phyloP scores from a whole-genome alignment of 2,797 vertebrate genomes.

The Pristis pectinata region DNA sequence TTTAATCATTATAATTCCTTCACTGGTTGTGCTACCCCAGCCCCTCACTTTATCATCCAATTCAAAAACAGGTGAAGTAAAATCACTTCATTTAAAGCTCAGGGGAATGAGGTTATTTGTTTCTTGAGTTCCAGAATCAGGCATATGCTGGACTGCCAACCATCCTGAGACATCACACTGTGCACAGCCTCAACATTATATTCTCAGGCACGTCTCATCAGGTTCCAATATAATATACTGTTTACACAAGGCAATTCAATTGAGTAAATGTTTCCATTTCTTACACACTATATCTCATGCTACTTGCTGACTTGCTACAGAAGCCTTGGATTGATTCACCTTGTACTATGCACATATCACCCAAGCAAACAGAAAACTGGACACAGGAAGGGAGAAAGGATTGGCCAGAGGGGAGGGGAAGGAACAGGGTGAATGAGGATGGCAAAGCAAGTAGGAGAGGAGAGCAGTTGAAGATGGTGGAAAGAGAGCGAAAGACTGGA shows the following conservation, averaged over 20 bases:
- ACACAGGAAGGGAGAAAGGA: background rate
- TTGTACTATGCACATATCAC: background rate
- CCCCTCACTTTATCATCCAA: background rate
- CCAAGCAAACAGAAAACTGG: background rate
- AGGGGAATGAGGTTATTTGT: background rate
- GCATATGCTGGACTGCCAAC: no score
- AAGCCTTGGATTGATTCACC: background rate
- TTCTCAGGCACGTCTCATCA: background rate
- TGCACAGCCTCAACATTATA: background rate
- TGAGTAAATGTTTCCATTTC: background rate
- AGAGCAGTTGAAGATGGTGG: background rate
- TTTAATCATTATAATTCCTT: background rate
- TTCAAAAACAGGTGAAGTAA: background rate
- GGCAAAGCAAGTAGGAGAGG: background rate
- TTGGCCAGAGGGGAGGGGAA: background rate
- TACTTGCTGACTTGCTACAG: background rate
- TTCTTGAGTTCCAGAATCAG: background rate
- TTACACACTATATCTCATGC: background rate
- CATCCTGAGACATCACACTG: background rate
- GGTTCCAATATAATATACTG: background rate
- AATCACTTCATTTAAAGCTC: background rate
- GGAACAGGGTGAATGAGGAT: background rate
- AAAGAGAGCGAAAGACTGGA: background rate
- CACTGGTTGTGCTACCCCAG: background rate
- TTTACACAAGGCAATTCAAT: background rate